Evolutionary conservation across 1,140 invertebrate species (phyloP).

Genomic region (Caenorhabditis inopinata): DNA sequence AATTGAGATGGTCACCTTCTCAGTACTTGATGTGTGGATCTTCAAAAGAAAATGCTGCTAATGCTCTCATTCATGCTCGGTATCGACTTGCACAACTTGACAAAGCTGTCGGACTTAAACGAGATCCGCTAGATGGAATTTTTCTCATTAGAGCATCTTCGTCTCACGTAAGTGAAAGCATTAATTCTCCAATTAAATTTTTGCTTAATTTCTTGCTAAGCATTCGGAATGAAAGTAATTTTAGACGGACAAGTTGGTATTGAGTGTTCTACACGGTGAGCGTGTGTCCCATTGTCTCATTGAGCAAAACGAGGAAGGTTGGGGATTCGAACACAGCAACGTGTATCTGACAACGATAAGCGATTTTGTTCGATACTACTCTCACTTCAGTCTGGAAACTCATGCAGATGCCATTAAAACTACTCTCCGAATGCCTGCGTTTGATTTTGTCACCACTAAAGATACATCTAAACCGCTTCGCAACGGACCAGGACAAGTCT

Average conservation of each 20-base stretch:
- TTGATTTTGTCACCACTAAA: neutral
- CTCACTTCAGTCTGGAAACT: neutral
- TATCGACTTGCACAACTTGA: neutral
- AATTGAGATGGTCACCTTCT: neutral
- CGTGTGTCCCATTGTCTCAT: conserved; percentile 12
- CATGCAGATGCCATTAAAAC: neutral
- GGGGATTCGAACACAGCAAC: conserved; percentile 17
- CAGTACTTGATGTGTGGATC: conserved; percentile 1
- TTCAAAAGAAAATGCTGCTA: neutral
- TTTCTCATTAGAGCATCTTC: neutral
- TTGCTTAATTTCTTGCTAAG: neutral
- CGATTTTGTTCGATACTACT: neutral
- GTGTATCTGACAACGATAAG: neutral
- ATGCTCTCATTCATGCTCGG: neutral
- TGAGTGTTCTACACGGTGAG: neutral
- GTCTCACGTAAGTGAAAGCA: neutral
- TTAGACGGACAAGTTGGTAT: neutral
- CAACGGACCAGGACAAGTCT: neutral
- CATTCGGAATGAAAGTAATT: neutral
- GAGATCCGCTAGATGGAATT: neutral
- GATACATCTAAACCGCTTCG: neutral
- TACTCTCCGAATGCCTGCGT: neutral
- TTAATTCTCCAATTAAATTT: too few relatives aligned
- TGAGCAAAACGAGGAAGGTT: conserved; percentile 11
- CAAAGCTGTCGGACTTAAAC: neutral